Conservation (phyloP, 2,113 vertebrate genomes). For the Siniperca knerii region DNA sequence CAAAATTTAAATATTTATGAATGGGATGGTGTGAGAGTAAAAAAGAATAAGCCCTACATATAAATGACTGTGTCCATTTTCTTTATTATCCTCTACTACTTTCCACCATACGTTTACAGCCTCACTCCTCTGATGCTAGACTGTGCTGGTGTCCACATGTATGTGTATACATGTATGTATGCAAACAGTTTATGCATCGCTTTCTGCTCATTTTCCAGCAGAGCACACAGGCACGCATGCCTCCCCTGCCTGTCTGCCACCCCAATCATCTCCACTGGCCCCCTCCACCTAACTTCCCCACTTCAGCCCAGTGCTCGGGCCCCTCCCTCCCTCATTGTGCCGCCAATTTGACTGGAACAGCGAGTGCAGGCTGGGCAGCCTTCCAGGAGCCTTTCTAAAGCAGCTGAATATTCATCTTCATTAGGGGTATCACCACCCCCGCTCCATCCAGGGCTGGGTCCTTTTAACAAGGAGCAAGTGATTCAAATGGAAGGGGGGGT, state of each 20-base stretch:
- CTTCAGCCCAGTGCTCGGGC: slow-evolving; percentile 17
- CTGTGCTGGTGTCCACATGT: background rate
- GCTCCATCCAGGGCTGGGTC: slow-evolving; percentile 74
- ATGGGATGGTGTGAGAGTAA: background rate
- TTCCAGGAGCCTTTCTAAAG: slow-evolving; percentile 83
- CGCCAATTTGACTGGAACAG: slow-evolving; percentile 85
- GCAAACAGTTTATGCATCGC: slow-evolving; percentile 12
- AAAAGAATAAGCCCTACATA: background rate
- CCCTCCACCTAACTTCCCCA: slow-evolving; percentile 26
- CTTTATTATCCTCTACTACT: background rate
- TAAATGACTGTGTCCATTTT: background rate
- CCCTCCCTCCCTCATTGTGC: slow-evolving; percentile 62
- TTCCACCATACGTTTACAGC: background rate
- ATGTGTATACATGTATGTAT: background rate
- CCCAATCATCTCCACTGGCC: slow-evolving; percentile 43
- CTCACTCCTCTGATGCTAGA: background rate
- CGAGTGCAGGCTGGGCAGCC: slow-evolving; percentile 78
- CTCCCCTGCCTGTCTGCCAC: slow-evolving; percentile 35
- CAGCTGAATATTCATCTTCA: slow-evolving; percentile 89
- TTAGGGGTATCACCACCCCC: slow-evolving; percentile 82
- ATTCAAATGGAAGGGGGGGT: slow-evolving; percentile 54
- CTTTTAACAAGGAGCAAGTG: slow-evolving; percentile 80
- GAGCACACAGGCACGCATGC: background rate
- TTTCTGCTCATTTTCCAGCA: slow-evolving; percentile 35
- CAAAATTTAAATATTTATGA: background rate